phyloP scores from a whole-genome alignment of 2,797 vertebrate genomes.

The Lepilemur ruficaudatus region DNA sequence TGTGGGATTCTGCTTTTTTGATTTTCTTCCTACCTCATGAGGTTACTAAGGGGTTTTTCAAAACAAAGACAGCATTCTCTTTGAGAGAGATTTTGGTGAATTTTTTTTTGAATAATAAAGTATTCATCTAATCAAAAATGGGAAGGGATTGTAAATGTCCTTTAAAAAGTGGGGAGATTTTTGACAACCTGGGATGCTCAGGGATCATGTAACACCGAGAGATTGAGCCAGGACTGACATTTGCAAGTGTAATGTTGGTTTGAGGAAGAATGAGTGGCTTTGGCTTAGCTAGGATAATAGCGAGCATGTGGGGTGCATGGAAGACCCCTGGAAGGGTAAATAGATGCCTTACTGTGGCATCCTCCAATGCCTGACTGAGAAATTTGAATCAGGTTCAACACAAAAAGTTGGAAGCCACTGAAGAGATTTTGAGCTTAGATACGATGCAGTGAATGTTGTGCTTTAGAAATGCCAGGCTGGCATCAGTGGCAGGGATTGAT shows the following conservation, averaged over 20 bases:
- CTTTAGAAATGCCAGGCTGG: neutral
- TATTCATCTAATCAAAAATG: neutral
- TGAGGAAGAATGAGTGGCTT: neutral
- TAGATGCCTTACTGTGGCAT: neutral
- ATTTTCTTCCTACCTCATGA: neutral
- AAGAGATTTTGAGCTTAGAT: neutral
- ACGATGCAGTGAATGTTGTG: neutral
- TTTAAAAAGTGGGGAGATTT: neutral
- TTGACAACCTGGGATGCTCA: neutral
- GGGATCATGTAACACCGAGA: neutral
- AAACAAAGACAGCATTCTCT: neutral
- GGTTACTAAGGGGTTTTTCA: neutral
- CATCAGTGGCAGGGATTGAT: neutral
- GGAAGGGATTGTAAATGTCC: neutral
- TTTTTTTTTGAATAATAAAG: neutral
- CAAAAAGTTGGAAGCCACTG: neutral
- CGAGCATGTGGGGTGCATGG: too few species aligned
- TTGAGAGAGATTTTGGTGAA: neutral
- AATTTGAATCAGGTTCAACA: neutral
- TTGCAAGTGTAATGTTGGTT: neutral
- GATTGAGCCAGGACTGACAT: neutral
- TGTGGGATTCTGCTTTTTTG: neutral
- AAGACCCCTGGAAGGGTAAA: neutral
- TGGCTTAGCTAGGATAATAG: neutral
- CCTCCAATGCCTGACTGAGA: neutral